phyloP scores from a whole-genome alignment of 2,888 invertebrate species.

The Drosophila kokeensis region DNA sequence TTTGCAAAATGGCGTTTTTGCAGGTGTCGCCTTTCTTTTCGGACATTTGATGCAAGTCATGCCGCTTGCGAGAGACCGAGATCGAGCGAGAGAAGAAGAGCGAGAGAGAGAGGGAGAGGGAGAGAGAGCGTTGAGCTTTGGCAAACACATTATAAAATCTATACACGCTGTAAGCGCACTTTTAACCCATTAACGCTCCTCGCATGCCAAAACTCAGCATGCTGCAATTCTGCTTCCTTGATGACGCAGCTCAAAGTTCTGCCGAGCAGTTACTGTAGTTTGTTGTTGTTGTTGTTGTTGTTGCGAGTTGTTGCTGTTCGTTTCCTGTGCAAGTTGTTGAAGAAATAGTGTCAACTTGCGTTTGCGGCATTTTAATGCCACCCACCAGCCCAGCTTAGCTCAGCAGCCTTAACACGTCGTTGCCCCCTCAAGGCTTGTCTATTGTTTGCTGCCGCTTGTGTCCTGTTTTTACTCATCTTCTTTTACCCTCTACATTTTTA shows the following conservation, averaged over 20 bases:
- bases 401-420: constrained; percentile 59
- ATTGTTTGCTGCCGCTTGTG: constrained; percentile 62
- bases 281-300: neutral
- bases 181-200: constrained; percentile 79
- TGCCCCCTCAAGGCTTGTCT: constrained; percentile 60
- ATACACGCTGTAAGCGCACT: constrained; percentile 78
- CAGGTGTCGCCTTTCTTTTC: constrained; percentile 68
- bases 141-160: constrained; percentile 78
- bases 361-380: constrained; percentile 73
- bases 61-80: constrained; percentile 6
- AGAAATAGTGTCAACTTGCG: constrained; percentile 79
- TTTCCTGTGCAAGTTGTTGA: constrained; percentile 51
- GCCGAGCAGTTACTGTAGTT: constrained; percentile 15
- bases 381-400: constrained; percentile 20
- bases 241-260: constrained; percentile 51
- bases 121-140: constrained; percentile 21
- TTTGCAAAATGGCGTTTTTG: constrained; percentile 63
- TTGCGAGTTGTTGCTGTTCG: neutral
- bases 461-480: constrained; percentile 19
- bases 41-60: constrained; percentile 75
- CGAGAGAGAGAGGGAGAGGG: neutral
- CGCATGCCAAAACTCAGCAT: constrained; percentile 38
- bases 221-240: constrained; percentile 48
- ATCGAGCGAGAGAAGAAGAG: neutral
- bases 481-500: constrained; percentile 13